These are phyloP conservation scores for Campylomormyrus tamandua DNA, from an alignment of 2,113 vertebrate species.

Conservation along the genomic window DNA sequence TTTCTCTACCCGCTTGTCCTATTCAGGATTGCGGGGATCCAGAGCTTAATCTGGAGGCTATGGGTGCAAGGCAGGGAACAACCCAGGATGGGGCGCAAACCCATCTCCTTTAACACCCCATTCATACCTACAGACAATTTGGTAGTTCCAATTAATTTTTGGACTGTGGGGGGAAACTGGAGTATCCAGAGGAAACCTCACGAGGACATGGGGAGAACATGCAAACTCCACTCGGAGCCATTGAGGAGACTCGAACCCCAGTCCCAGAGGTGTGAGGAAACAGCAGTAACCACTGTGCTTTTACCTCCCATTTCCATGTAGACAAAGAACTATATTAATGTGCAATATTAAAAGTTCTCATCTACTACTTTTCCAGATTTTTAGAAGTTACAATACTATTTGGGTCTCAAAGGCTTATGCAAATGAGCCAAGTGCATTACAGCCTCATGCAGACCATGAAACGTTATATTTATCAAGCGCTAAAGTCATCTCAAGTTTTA, in stretches of 20 bases:
- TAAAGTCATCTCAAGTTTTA: background rate
- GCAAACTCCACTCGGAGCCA: background rate
- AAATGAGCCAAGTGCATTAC: background rate
- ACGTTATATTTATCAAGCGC: conserved; percentile 6
- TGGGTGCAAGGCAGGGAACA: background rate
- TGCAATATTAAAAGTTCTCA: background rate
- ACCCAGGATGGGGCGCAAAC: background rate
- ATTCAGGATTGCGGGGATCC: background rate
- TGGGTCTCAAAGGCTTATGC: background rate
- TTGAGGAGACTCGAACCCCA: background rate
- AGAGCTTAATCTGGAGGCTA: background rate
- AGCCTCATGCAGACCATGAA: background rate
- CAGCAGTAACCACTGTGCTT: background rate
- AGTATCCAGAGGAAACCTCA: background rate
- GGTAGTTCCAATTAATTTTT: background rate
- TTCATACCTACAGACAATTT: background rate
- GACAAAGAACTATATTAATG: background rate
- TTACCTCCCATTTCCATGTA: background rate
- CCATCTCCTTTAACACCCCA: background rate
- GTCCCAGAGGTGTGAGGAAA: background rate
- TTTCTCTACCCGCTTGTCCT: background rate
- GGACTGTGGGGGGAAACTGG: background rate
- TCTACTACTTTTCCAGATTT: background rate
- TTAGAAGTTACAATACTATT: background rate
- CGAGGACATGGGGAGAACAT: background rate